These are phyloP conservation scores for Anthopleura xanthogrammica DNA, from an alignment of 92 coral and sea anemone species.

Conservation along the genomic window DNA sequence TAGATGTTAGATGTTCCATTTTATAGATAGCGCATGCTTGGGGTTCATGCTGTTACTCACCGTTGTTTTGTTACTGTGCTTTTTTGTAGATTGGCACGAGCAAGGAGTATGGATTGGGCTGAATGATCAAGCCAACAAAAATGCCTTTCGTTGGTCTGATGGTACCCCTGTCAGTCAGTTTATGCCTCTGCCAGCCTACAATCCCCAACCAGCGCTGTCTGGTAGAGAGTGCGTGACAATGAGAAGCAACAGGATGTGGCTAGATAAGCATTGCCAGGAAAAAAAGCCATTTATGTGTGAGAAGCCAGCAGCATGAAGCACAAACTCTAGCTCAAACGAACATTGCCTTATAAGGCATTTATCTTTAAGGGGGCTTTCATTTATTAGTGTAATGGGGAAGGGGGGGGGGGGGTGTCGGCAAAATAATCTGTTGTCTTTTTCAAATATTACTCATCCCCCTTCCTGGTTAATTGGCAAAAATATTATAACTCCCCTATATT, in stretches of 20 bases:
- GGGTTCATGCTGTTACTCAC: too few relatives aligned
- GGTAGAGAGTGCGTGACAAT: slow-evolving; percentile 3
- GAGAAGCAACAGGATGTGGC: neutral
- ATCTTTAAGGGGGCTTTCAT: too few relatives aligned
- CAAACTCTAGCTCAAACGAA: neutral
- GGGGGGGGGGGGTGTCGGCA: too few relatives aligned
- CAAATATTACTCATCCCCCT: too few relatives aligned
- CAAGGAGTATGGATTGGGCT: slow-evolving; percentile 20
- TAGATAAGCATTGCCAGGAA: slow-evolving; percentile 4
- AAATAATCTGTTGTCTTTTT: too few relatives aligned
- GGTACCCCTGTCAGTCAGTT: slow-evolving; percentile 10
- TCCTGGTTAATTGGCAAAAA: too few relatives aligned
- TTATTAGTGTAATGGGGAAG: too few relatives aligned
- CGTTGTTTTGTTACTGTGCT: too few relatives aligned
- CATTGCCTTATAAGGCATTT: too few relatives aligned
- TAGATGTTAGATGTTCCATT: too few relatives aligned
- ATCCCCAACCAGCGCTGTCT: neutral
- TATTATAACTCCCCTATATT: too few relatives aligned
- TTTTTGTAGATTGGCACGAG: slow-evolving; percentile 8
- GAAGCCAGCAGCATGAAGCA: slow-evolving; percentile 15
- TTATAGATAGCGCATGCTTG: too few relatives aligned
- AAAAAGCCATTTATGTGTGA: slow-evolving; percentile 14
- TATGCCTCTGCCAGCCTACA: slow-evolving; percentile 4
- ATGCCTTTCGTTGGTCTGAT: slow-evolving; percentile 18
- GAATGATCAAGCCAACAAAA: neutral